Conservation (phyloP, 2,888 invertebrate species). For the Scaptomyza polygonia region DNA sequence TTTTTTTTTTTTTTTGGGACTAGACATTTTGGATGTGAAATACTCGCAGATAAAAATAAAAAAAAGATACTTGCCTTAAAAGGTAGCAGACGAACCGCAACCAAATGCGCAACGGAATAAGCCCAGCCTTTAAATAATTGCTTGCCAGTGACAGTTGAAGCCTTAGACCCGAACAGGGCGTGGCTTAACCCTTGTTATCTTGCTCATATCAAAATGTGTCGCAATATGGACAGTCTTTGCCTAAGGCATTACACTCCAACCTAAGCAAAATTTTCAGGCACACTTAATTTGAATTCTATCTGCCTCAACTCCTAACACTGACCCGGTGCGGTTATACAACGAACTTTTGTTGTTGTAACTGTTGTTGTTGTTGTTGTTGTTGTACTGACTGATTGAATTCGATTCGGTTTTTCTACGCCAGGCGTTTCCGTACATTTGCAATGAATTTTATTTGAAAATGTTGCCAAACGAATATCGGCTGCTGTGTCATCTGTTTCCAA, state of each 20-base stretch:
- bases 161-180: slow-evolving; percentile 44
- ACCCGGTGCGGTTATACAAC: background rate
- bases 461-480: slow-evolving; percentile 15
- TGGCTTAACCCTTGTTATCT: slow-evolving; percentile 40
- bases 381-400: slow-evolving; percentile 42
- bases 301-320: slow-evolving; percentile 7
- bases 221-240: slow-evolving; percentile 36
- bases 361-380: background rate
- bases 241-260: slow-evolving; percentile 3
- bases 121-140: slow-evolving; percentile 67
- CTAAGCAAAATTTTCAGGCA: slow-evolving; percentile 18
- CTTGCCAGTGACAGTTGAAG: slow-evolving; percentile 51
- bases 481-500: slow-evolving; percentile 24
- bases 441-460: slow-evolving; percentile 33
- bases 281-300: slow-evolving; percentile 47
- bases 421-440: slow-evolving; percentile 14
- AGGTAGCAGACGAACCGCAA: slow-evolving; percentile 65
- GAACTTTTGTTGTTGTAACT: slow-evolving; percentile 2
- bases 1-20: slow-evolving; percentile 18
- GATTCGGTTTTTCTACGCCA: slow-evolving; percentile 14
- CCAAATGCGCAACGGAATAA: slow-evolving; percentile 36
- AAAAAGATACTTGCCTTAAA: slow-evolving; percentile 36
- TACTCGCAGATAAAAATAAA: slow-evolving; percentile 31
- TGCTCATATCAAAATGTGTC: slow-evolving; percentile 36
- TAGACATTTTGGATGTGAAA: slow-evolving; percentile 60